These are phyloP conservation scores for Epistrophella euchroma DNA, from an alignment of 2,888 invertebrate species.

Conservation along the genomic window DNA sequence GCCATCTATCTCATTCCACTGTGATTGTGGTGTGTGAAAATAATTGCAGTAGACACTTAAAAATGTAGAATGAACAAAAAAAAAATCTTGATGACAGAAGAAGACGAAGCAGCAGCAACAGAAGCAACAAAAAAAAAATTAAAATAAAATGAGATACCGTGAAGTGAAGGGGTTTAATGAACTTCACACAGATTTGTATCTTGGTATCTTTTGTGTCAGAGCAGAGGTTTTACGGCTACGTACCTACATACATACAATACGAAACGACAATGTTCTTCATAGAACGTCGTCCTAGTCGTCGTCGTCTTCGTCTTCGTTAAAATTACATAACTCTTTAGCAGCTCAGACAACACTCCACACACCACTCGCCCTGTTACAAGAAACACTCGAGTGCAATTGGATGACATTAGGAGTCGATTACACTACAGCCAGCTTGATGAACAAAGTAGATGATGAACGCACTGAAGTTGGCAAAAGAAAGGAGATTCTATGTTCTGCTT, in stretches of 20 bases:
- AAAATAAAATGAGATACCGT: conserved; percentile 14
- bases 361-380: conserved; percentile 33
- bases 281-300: neutral
- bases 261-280: conserved; percentile 21
- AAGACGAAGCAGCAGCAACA: conserved; percentile 3
- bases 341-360: conserved; percentile 35
- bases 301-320: conserved; percentile 21
- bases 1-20: conserved; percentile 32
- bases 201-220: conserved; percentile 34
- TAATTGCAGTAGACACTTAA: conserved; percentile 68
- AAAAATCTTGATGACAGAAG: conserved; percentile 22
- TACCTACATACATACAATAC: neutral
- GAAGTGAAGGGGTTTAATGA: conserved; percentile 69
- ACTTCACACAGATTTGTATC: conserved; percentile 73
- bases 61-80: conserved; percentile 21
- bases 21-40: conserved; percentile 52
- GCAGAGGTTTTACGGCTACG: conserved; percentile 23
- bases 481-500: neutral
- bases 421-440: conserved; percentile 37
- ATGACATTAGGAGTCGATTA: conserved; percentile 72
- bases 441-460: conserved; percentile 28
- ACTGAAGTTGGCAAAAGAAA: conserved; percentile 28
- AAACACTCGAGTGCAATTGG: conserved; percentile 64
- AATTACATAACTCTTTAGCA: conserved; percentile 57
- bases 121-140: conserved; percentile 8